Base-by-base conservation (phyloP, 37 sponge, comb jelly and placozoan species). In the Cladorhizidae sp. region DNA sequence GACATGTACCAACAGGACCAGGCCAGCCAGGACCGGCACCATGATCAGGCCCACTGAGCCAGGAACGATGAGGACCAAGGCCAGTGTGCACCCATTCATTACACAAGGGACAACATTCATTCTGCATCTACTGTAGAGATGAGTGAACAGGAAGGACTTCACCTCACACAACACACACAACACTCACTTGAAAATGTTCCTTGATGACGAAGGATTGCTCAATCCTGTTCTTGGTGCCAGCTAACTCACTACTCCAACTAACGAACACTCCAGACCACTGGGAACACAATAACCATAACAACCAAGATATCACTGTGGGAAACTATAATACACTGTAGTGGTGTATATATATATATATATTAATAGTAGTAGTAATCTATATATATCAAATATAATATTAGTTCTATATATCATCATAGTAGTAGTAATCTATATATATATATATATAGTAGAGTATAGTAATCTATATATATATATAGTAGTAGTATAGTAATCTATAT, bases 231-330 rank as follows among this genome's bases (percentile, higher is more conserved):
- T 87, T 90, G 28, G 17, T 57, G 0, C 95, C 95, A 64, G 75
- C 85, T 57, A 84, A 73, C 32, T 91, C 92, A 23, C 85, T 58
- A 45, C 63, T 12, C 33, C 54, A 55, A 25, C 75, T 69, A 0
- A 85, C 18, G 40, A 86, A 9, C 0, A 93, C 80, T 0, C 90
- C 90, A 40, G 70, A 58, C 94, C 90, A 93, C 94, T 89, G 57
- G 49, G 9, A 45, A 45, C 5, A 45, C 5, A 45, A 45, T 45
- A 45, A 45, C 8, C 8, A 45, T 45, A 45, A 5, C 9, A 5
- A 45, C 49, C 5, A 9, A 45, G 49, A 45, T 45, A 8, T 17
- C 31, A 68, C 38, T 37, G 35, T 20, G 69, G 38, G 37, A 68
- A 32, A 21, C 6, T 68, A 14, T 29, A 7, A 3, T 7, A 68